Percentiles rank a stretch among this genome's conserved stretches.
Conservation (phyloP, 1,140 invertebrate species). For the Campoletis sonorensis region DNA sequence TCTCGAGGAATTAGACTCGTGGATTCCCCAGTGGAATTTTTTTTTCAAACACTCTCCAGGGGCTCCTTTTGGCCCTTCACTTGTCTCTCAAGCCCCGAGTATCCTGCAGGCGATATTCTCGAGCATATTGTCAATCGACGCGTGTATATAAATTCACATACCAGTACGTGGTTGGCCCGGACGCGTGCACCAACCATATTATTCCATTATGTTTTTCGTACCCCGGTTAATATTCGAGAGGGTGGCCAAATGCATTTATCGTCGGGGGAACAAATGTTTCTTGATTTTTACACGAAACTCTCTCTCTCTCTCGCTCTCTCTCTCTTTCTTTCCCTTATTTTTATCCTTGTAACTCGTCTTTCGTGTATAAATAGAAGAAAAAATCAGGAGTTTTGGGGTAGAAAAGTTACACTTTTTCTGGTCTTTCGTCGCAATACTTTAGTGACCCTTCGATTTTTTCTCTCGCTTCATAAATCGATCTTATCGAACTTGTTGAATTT, state of each 20-base stretch:
- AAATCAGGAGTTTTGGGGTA: constrained; percentile 67
- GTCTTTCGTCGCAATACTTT: constrained; percentile 63
- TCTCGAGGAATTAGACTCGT: constrained; percentile 29
- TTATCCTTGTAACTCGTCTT: not conserved
- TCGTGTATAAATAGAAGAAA: constrained; percentile 8
- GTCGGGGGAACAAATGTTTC: constrained; percentile 66
- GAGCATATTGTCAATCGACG: constrained; percentile 56
- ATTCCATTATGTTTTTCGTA: constrained; percentile 35
- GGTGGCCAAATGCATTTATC: constrained; percentile 69
- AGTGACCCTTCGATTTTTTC: constrained; percentile 44
- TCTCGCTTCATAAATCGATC: constrained; percentile 19
- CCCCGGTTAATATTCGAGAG: constrained; percentile 59
- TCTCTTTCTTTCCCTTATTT: not conserved
- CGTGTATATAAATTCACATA: constrained; percentile 36
- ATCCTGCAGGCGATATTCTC: constrained; percentile 23
- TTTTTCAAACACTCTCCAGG: constrained; percentile 48
- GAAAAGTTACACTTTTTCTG: constrained; percentile 59
- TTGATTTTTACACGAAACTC: constrained; percentile 66
- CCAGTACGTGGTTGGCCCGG: constrained; percentile 31
- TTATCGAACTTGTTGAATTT: constrained; percentile 46
- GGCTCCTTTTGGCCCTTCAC: constrained; percentile 2
- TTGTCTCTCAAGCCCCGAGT: constrained; percentile 54
- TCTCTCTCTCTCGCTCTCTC: not conserved
- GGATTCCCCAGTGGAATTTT: not conserved
- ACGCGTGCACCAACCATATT: constrained; percentile 30